Percentiles rank a stretch among this genome's conserved stretches.
These are phyloP conservation scores for Axis porcinus DNA, from an alignment of 2,113 vertebrate species.

Conservation along the genomic window DNA sequence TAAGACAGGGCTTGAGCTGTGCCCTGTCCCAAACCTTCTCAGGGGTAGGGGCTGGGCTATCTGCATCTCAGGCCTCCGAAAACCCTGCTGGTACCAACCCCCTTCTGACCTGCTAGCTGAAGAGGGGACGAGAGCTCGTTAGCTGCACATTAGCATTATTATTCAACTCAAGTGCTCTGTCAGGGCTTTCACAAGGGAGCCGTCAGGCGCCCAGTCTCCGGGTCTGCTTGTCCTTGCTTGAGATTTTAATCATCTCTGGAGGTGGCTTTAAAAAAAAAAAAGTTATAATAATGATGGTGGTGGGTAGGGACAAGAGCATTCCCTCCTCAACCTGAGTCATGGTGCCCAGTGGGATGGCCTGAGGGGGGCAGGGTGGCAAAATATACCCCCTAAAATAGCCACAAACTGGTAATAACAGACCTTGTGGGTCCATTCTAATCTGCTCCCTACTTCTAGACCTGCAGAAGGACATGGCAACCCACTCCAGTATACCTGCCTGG, in stretches of 20 bases:
- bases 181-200: conserved; percentile 3
- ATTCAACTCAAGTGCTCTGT: conserved; percentile 23
- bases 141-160: conserved; percentile 34
- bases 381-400: background rate
- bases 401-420: fast-evolving
- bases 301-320: background rate
- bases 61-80: background rate
- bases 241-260: conserved; percentile 40
- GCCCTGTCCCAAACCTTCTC: background rate
- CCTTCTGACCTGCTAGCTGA: background rate
- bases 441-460: background rate
- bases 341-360: background rate
- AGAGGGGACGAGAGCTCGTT: background rate
- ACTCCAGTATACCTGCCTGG: background rate
- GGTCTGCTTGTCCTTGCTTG: conserved; percentile 44
- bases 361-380: background rate
- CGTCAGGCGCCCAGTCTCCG: background rate
- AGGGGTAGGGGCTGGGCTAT: background rate
- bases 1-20: background rate
- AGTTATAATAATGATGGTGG: background rate
- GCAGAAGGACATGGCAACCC: background rate
- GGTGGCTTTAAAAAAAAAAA: background rate
- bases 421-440: fast-evolving
- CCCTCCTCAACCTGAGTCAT: background rate
- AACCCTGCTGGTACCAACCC: background rate